Base-by-base conservation (phyloP, 1,140 invertebrate species). In the Zaprionus nigranus region DNA sequence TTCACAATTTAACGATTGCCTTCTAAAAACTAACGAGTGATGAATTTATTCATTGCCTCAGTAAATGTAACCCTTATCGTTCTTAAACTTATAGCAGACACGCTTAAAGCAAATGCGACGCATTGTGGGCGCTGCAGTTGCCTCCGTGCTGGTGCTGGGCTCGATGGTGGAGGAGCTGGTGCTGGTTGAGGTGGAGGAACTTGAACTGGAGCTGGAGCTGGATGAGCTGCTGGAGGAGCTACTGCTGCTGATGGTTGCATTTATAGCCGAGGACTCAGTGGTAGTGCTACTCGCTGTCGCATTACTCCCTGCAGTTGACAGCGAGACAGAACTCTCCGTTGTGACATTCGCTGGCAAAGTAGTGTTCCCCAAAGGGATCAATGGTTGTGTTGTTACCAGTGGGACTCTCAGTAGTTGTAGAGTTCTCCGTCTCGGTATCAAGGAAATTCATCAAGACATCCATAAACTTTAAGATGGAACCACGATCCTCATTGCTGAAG, bases 41-140 rank as follows among this genome's bases (percentile, higher is more conserved):
- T 26, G 17, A 26, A 0, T 59, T 72, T 40, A 60, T 67, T 72
- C 24, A n/a, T 40, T 64, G 17, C 12, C 24, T 70, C 30, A 60
- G 49, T 57, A 74, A 17, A 86, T 87, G 7, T 88, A 88, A 0
- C 85, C 85, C 24, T 60, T 73, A 22, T 90, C 85, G 34, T 61
- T 76, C 15, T 34, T 43, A 13, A 88, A 88, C 24, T 90, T 88
- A 24, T 90, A 90, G 24, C 85, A 88, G 3, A 68, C 64, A 0
- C 84, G 68, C 53, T 81, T 88, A 22, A 90, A 88, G 59, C 84
- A 88, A 51, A 88, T 85, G 22, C 84, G 72, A 2, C 24, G 46
- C 20, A 69, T 53, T 2, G 7, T 15, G 46, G 74, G 61, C 6
- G 24, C 24, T 6, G 15, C 36, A 17, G 40, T 20, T 11, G 40